These are phyloP conservation scores for Drosophila eugracilis DNA, from an alignment of 1,140 invertebrate genomes.

Conservation along the genomic window DNA sequence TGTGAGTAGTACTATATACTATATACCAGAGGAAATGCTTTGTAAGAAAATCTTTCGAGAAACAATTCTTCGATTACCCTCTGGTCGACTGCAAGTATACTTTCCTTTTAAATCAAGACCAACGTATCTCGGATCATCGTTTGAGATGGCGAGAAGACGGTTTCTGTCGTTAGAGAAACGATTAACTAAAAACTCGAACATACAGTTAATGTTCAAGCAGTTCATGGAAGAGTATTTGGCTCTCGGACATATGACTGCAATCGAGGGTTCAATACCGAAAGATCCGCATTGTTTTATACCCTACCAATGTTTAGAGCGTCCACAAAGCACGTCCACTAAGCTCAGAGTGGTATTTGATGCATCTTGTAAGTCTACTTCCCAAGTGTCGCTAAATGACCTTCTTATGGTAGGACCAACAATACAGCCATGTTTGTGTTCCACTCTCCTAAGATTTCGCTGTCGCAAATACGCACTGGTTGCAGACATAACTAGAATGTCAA, in stretches of 20 bases:
- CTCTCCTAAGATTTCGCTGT: too few species aligned
- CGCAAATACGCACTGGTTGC: too few species aligned
- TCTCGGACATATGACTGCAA: not conserved
- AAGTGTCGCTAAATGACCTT: conserved; percentile 1
- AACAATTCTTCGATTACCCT: not conserved
- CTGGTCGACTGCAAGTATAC: not conserved
- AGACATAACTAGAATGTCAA: not conserved
- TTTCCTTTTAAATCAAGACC: not conserved
- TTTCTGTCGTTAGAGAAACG: not conserved
- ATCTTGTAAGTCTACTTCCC: conserved; percentile 3
- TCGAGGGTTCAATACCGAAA: not conserved
- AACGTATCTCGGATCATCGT: not conserved
- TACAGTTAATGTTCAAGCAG: too few species aligned
- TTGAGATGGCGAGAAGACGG: not conserved
- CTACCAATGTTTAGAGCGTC: conserved; percentile 8
- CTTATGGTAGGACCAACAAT: not conserved
- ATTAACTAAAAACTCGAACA: not conserved
- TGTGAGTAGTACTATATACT: not conserved
- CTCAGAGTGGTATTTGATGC: conserved; percentile 5
- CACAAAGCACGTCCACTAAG: conserved; percentile 11
- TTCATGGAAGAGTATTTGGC: conserved; percentile 1
- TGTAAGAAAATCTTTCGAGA: not conserved
- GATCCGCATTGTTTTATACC: conserved; percentile 4
- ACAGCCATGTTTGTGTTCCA: not conserved
- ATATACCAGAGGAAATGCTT: not conserved